These are phyloP conservation scores for Chorisops tibialis DNA, from an alignment of 2,888 invertebrate genomes.

Conservation along the genomic window DNA sequence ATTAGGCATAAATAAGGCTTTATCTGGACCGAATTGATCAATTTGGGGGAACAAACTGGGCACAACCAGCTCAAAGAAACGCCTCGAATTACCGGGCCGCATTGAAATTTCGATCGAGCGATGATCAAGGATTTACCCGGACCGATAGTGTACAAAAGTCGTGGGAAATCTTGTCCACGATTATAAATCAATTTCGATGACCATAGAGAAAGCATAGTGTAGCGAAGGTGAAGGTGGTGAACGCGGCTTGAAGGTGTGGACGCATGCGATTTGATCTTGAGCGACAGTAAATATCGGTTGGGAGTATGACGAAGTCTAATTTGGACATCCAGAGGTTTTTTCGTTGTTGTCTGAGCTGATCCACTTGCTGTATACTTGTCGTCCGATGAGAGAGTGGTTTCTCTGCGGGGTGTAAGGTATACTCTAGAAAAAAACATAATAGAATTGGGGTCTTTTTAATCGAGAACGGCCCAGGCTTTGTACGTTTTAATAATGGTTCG, in stretches of 20 bases:
- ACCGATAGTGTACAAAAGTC: conserved; percentile 18
- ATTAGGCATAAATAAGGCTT: conserved; percentile 29
- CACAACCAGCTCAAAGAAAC: background rate
- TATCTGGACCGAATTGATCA: conserved; percentile 33
- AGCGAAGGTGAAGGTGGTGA: background rate
- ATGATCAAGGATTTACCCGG: conserved; percentile 22
- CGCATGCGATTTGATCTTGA: conserved; percentile 5
- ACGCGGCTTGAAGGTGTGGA: conserved; percentile 4
- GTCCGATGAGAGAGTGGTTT: too few species aligned
- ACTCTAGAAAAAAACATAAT: too few species aligned
- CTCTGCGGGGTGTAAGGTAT: too few species aligned
- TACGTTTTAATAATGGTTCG: too few species aligned
- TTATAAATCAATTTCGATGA: conserved; percentile 31
- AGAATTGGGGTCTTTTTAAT: too few species aligned
- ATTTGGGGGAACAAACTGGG: conserved; percentile 29
- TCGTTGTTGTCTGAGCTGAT: too few species aligned
- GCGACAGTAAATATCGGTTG: background rate
- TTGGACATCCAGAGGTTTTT: too few species aligned
- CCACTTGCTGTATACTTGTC: too few species aligned
- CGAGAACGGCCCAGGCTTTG: too few species aligned
- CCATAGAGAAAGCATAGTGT: background rate
- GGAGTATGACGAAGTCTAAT: too few species aligned
- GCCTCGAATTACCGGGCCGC: conserved; percentile 15
- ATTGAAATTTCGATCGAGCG: background rate
- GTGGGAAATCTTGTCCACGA: conserved; percentile 28